Percentiles rank a stretch among this genome's conserved stretches.
Conservation (phyloP, 1,140 invertebrate genomes). For the Himalopsyche phryganea region DNA sequence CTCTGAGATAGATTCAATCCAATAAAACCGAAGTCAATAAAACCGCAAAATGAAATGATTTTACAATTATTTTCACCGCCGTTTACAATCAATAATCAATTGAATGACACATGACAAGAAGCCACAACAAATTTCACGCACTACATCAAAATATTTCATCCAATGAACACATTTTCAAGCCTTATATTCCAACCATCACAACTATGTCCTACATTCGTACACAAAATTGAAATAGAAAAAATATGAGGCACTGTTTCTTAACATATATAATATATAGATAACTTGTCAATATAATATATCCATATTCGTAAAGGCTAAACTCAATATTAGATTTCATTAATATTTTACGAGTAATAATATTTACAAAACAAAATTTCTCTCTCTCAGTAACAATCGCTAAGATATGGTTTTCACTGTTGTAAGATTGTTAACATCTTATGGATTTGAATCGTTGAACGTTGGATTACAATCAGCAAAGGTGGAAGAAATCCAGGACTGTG, state of each 20-base stretch:
- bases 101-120: conserved; percentile 10
- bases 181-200: conserved; percentile 3
- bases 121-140: neutral
- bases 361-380: too few relatives aligned
- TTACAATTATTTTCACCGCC: too few relatives aligned
- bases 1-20: too few relatives aligned
- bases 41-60: too few relatives aligned
- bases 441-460: too few relatives aligned
- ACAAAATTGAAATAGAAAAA: conserved; percentile 5
- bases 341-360: neutral
- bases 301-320: conserved; percentile 14
- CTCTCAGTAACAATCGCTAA: too few relatives aligned
- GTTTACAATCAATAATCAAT: too few relatives aligned
- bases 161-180: conserved; percentile 20
- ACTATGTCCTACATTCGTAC: neutral
- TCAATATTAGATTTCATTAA: conserved; percentile 1
- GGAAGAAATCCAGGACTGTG: too few relatives aligned
- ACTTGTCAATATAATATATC: conserved; percentile 2
- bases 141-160: conserved; percentile 5
- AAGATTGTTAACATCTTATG: too few relatives aligned
- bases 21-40: too few relatives aligned
- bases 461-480: too few relatives aligned
- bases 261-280: conserved; percentile 9
- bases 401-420: too few relatives aligned
- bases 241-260: conserved; percentile 23